phyloP scores from a whole-genome alignment of 1,140 invertebrate species.

The Drosophila lacertosa region DNA sequence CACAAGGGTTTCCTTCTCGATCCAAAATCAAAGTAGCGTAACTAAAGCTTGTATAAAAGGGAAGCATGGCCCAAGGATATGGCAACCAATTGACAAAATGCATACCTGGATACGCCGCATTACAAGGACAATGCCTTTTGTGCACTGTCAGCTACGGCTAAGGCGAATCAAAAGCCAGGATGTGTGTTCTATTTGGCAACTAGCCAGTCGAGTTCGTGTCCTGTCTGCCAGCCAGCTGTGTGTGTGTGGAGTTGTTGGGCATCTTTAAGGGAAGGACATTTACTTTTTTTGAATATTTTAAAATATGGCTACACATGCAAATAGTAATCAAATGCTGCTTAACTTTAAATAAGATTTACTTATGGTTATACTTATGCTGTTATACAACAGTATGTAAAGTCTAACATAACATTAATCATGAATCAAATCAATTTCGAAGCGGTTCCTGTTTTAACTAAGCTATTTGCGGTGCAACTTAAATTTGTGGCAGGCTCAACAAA shows the following conservation, averaged over 20 bases:
- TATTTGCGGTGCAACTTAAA: neutral
- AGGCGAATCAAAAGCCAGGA: slow-evolving; percentile 61
- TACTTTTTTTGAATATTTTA: too few relatives aligned
- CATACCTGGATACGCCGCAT: slow-evolving; percentile 53
- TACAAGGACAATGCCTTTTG: slow-evolving; percentile 57
- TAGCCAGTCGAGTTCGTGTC: slow-evolving; percentile 1
- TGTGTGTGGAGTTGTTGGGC: slow-evolving; percentile 12
- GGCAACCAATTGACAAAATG: slow-evolving; percentile 58
- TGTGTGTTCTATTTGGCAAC: slow-evolving; percentile 40
- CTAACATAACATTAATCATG: too few relatives aligned
- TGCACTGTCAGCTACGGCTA: slow-evolving; percentile 27
- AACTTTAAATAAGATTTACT: too few relatives aligned
- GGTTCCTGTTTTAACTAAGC: too few relatives aligned
- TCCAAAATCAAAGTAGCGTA: slow-evolving; percentile 75
- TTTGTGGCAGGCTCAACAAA: neutral
- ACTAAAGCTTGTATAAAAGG: slow-evolving; percentile 63
- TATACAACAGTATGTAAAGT: too few relatives aligned
- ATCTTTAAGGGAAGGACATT: slow-evolving; percentile 20
- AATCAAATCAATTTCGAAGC: neutral
- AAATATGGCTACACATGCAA: too few relatives aligned
- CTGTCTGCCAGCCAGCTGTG: slow-evolving; percentile 27
- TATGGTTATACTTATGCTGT: too few relatives aligned
- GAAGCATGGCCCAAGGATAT: slow-evolving; percentile 47
- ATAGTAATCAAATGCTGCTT: too few relatives aligned
- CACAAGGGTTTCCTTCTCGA: slow-evolving; percentile 13